Percentiles rank a stretch among this genome's conserved stretches.
Conservation (phyloP, 2,888 invertebrate genomes). For the Netelia melanura region DNA sequence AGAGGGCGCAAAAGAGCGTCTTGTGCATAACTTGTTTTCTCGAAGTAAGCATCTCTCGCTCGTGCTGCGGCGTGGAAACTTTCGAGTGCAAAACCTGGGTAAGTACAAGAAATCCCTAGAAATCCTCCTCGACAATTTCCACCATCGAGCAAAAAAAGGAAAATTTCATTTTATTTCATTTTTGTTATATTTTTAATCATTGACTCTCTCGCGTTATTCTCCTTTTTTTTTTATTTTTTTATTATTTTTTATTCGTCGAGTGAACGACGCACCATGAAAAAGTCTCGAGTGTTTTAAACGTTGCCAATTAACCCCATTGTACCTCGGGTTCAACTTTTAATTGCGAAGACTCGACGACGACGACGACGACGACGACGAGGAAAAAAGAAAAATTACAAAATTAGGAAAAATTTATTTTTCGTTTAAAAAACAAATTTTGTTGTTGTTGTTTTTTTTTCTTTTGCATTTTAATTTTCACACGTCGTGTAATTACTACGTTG, state of each 20-base stretch:
- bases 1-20: not conserved
- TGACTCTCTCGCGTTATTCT: conserved; percentile 15
- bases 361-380: not conserved
- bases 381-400: not conserved
- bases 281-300: not conserved
- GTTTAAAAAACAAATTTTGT: no score
- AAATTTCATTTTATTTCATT: no score
- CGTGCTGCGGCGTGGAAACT: conserved; percentile 21
- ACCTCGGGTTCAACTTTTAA: no score
- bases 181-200: no score
- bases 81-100: not conserved
- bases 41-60: not conserved
- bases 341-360: no score
- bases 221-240: not conserved
- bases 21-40: not conserved
- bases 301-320: not conserved
- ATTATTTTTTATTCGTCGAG: not conserved
- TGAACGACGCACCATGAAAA: not conserved
- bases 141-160: not conserved
- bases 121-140: conserved; percentile 10
- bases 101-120: not conserved
- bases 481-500: no score
- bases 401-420: no score
- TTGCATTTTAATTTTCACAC: no score
- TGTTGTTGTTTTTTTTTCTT: no score